Evolutionary conservation across 2,797 vertebrate species (phyloP).

Genomic region (Martes flavigula): DNA sequence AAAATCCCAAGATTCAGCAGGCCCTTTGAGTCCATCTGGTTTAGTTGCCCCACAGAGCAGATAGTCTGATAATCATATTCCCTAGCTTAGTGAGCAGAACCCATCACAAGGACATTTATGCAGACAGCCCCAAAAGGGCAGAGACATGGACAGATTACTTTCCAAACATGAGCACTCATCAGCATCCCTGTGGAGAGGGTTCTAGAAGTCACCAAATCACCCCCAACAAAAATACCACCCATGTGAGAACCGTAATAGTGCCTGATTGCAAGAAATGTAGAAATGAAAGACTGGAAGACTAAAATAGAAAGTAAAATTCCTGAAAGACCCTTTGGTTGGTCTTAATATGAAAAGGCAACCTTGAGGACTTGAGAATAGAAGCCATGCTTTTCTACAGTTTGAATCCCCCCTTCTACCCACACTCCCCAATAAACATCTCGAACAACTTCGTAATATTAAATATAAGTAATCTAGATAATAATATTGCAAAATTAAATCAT

Average conservation of each 20-base stretch:
- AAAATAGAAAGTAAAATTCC: neutral
- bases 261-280: neutral
- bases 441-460: constrained; percentile 50
- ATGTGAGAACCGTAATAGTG: neutral
- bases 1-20: neutral
- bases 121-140: neutral
- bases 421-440: neutral
- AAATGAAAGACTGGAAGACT: neutral
- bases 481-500: constrained; percentile 61
- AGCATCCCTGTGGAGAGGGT: neutral
- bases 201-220: neutral
- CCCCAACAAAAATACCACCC: neutral
- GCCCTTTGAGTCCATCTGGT: neutral
- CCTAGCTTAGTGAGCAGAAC: neutral
- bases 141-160: neutral
- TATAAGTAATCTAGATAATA: constrained; percentile 63
- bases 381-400: neutral
- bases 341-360: neutral
- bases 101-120: neutral
- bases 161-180: neutral
- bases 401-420: neutral
- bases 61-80: neutral
- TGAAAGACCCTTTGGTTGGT: neutral
- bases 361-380: neutral
- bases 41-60: neutral